Conservation (phyloP, 2,797 vertebrate species). For the Anabas testudineus region DNA sequence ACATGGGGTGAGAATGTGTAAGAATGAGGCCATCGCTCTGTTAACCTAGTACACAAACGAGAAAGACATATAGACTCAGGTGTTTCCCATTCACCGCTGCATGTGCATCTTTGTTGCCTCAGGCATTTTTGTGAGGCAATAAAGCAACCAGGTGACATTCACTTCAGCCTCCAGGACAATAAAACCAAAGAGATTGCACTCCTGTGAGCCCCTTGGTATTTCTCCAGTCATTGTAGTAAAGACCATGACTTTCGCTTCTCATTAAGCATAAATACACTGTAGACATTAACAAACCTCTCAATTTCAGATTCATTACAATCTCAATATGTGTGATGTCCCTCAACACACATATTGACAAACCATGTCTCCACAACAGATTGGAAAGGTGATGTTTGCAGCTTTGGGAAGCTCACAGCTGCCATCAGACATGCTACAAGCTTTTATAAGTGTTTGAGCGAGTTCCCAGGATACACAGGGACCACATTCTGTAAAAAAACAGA, state of each 20-base stretch:
- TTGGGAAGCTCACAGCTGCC: slow-evolving; percentile 36
- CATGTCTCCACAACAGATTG: slow-evolving; percentile 13
- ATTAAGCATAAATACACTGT: background rate
- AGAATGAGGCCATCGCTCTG: too few relatives aligned
- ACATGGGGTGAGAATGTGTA: too few relatives aligned
- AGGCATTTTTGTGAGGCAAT: background rate
- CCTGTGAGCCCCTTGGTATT: too few relatives aligned
- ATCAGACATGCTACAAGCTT: background rate
- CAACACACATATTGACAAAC: background rate
- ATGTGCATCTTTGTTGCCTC: background rate
- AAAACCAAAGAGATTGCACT: background rate
- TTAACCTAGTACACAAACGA: too few relatives aligned
- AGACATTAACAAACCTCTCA: background rate
- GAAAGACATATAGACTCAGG: too few relatives aligned
- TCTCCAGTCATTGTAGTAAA: background rate
- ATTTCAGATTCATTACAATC: background rate
- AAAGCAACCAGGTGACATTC: background rate
- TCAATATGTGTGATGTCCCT: background rate
- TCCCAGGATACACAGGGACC: slow-evolving; percentile 6
- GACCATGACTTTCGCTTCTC: too few relatives aligned
- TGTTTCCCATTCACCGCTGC: background rate
- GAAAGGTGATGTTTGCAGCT: slow-evolving; percentile 32
- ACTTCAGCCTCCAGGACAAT: too few relatives aligned
- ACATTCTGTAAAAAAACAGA: slow-evolving; percentile 7
- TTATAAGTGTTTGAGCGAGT: slow-evolving; percentile 1